phyloP scores from a whole-genome alignment of 2,888 invertebrate genomes.

The Epinotia demarniana region DNA sequence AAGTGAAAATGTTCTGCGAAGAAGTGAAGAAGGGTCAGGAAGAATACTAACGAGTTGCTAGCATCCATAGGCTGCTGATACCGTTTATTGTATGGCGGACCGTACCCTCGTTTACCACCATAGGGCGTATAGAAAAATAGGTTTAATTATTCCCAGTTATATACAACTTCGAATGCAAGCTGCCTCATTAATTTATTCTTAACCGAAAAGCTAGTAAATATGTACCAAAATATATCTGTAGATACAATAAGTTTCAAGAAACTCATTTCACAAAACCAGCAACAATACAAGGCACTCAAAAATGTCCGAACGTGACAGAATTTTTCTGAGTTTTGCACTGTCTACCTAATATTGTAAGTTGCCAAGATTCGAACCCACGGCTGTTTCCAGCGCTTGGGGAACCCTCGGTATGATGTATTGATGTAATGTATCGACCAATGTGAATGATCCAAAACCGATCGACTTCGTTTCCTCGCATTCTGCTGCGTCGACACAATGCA shows the following conservation, averaged over 20 bases:
- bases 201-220: no score
- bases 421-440: background rate
- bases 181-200: no score
- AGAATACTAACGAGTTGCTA: no score
- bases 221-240: no score
- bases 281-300: no score
- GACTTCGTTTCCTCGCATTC: conserved; percentile 49
- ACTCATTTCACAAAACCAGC: no score
- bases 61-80: background rate
- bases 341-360: background rate
- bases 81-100: background rate
- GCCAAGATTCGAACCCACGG: background rate
- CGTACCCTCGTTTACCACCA: background rate
- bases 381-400: background rate
- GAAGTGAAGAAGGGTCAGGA: no score
- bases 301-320: background rate
- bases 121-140: background rate
- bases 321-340: background rate
- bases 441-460: background rate
- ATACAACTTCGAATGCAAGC: no score
- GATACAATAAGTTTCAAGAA: no score
- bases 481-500: conserved; percentile 49
- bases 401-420: background rate
- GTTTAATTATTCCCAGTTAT: no score
- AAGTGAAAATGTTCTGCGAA: no score